These are phyloP conservation scores for Crenichthys baileyi DNA, from an alignment of 2,797 vertebrate species.

Conservation along the genomic window DNA sequence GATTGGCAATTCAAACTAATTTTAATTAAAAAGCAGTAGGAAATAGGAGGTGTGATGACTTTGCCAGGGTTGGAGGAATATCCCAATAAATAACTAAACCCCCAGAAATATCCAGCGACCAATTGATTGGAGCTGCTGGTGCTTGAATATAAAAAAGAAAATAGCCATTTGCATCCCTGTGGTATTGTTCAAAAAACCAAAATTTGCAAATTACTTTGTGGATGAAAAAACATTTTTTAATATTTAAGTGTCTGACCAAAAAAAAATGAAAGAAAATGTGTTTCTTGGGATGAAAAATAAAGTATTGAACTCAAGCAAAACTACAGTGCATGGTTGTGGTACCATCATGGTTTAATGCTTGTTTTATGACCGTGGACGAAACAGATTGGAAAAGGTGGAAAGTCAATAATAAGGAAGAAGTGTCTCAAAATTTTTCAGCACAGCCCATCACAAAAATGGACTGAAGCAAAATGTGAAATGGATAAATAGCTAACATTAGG, in stretches of 20 bases:
- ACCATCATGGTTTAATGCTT: neutral
- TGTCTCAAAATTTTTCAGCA: neutral
- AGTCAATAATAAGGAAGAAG: neutral
- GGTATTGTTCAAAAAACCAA: too few relatives aligned
- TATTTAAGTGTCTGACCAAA: neutral
- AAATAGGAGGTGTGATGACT: too few relatives aligned
- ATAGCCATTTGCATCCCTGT: too few relatives aligned
- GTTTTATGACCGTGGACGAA: neutral
- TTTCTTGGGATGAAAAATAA: neutral
- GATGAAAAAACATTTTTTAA: neutral
- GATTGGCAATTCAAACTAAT: too few relatives aligned
- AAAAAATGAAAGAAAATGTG: neutral
- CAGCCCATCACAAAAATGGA: neutral
- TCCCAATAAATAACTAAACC: too few relatives aligned
- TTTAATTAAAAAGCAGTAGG: too few relatives aligned
- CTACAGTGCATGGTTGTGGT: neutral
- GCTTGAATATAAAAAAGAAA: too few relatives aligned
- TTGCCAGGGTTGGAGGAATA: too few relatives aligned
- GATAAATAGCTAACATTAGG: neutral
- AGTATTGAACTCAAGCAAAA: neutral
- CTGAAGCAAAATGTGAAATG: neutral
- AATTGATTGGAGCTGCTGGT: too few relatives aligned
- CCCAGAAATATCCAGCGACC: too few relatives aligned
- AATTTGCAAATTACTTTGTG: too few relatives aligned
- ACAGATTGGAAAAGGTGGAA: neutral